These are phyloP conservation scores for Ammospiza caudacuta DNA, from an alignment of 2,113 vertebrate species.

Conservation along the genomic window DNA sequence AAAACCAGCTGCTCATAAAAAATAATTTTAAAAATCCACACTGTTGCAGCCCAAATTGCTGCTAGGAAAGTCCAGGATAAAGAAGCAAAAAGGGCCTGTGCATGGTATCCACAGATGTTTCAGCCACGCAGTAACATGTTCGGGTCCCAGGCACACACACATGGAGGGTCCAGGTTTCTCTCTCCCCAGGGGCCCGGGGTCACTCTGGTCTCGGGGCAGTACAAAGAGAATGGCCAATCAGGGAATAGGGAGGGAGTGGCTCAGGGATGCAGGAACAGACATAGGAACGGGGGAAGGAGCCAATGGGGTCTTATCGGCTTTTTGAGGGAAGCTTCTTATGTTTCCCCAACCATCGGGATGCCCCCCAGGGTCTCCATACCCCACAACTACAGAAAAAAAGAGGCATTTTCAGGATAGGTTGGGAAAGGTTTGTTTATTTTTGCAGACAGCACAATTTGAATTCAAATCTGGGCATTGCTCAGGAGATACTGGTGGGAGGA, in stretches of 20 bases:
- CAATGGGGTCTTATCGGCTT: not conserved
- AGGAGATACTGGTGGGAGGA: not conserved
- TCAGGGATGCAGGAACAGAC: not conserved
- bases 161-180: not conserved
- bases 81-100: not conserved
- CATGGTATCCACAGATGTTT: not conserved
- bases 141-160: not conserved
- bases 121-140: not conserved
- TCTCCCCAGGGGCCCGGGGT: not conserved
- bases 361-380: not conserved
- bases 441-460: constrained; percentile 20
- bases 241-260: not conserved
- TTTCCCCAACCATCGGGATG: not conserved
- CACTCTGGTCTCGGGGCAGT: not conserved
- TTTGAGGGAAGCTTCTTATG: not conserved
- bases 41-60: not conserved
- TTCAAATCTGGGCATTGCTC: constrained; percentile 22
- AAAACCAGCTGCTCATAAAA: not conserved
- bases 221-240: not conserved
- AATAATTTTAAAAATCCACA: not conserved
- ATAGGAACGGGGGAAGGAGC: not conserved
- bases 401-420: not conserved
- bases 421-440: constrained; percentile 37
- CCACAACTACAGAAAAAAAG: not conserved
- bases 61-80: not conserved